Base-by-base conservation (phyloP, 2,797 vertebrate genomes). In the Hydrolagus colliei region DNA sequence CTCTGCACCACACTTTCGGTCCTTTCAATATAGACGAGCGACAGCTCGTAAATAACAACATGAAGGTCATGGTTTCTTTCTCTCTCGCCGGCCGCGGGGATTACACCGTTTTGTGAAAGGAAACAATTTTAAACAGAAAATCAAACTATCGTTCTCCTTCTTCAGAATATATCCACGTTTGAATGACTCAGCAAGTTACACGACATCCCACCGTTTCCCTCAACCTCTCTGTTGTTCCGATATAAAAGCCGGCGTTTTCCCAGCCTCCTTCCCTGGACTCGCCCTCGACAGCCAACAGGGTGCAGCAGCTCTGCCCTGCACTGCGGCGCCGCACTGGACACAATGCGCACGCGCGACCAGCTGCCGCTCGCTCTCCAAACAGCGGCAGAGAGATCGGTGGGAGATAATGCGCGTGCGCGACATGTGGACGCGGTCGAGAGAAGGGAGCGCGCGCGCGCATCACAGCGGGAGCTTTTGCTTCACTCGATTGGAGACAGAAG, bases 11-110 rank as follows among this genome's bases (percentile, higher is more conserved):
- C 0, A 93, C 93, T n/a, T 92, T 89, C 84, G 93, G 93, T 13
- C 94, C 93, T 89, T 93, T 94, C 90, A 94, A 89, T 35, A 95
- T 86, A 84, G 93, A 93, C 85, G 90, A 89, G 87, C 93, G 89
- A 41, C 93, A 91, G 87, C 94, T 93, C 18, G 14, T 35, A 4
- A 92, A 93, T 86, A 95, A 93, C 88, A 95, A 90, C 90, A 95
- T 95, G 90, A 94, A 92, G 90, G 95, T 94, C 95, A 95, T 95
- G 27, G 27, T 89, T 62, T 90, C 87, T 87, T 74, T 74, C n/a
- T 82, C 63, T 62, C 12, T 27, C 27, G 27, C 27, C 27, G 27
- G 27, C 65, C 27, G 4, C 2, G 32, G 63, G 16, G 27, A 27
- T 0, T 0, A 27, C 9, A 35, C 77, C 63, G 79, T 68, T 8